A percentile compares a stretch with the other conserved stretches of the same genome.
These are phyloP conservation scores for Emydocephalus ijimae DNA, from an alignment of 2,113 vertebrate species.

Conservation along the genomic window DNA sequence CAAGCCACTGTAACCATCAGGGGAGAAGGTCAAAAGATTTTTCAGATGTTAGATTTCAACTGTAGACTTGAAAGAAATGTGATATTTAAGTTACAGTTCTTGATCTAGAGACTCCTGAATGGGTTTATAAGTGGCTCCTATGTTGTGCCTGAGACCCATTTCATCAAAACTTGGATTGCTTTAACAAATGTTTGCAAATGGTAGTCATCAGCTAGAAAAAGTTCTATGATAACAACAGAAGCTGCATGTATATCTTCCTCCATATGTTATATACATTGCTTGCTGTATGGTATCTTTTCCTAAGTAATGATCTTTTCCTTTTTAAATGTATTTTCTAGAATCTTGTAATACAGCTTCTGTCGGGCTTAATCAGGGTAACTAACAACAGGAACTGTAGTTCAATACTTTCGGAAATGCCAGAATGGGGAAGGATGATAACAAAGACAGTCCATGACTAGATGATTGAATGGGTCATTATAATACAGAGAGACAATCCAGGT, in stretches of 20 bases:
- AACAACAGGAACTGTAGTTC: neutral
- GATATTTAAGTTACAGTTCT: neutral
- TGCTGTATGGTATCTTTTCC: neutral
- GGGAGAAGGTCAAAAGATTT: fast-evolving
- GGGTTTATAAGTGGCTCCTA: neutral
- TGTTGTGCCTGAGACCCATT: neutral
- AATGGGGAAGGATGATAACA: neutral
- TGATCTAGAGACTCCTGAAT: neutral
- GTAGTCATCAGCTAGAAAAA: neutral
- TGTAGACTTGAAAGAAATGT: neutral
- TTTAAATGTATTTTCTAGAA: neutral
- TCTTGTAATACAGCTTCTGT: neutral
- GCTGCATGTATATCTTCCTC: neutral
- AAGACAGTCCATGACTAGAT: neutral
- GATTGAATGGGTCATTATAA: neutral
- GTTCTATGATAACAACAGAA: neutral
- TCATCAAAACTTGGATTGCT: neutral
- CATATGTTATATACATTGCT: neutral
- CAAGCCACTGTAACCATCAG: neutral
- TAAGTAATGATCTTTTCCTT: neutral
- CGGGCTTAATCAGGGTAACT: neutral
- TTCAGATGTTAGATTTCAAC: neutral
- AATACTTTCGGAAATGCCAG: neutral
- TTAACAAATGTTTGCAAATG: neutral
- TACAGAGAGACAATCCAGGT: neutral